These are phyloP conservation scores for Alces alces DNA, from an alignment of 2,113 vertebrate genomes.

Conservation along the genomic window DNA sequence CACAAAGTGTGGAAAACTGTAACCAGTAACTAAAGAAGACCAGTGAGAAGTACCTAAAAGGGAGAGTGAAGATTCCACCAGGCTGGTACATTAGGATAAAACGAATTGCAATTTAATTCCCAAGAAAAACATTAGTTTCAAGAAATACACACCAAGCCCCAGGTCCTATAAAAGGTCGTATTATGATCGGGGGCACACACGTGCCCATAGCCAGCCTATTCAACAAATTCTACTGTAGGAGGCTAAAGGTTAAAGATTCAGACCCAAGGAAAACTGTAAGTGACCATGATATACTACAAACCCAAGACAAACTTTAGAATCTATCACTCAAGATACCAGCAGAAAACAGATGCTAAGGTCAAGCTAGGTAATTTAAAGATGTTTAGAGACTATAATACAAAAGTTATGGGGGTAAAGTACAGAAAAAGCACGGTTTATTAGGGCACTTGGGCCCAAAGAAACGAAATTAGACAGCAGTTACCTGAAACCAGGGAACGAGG, in stretches of 20 bases:
- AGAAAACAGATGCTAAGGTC: background rate
- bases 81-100: background rate
- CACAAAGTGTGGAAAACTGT: background rate
- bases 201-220: background rate
- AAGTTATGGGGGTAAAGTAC: background rate
- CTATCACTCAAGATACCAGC: conserved; percentile 5
- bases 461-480: background rate
- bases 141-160: background rate
- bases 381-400: background rate
- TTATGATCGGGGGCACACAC: background rate
- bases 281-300: background rate
- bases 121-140: background rate
- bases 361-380: background rate
- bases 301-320: conserved; percentile 1
- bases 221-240: background rate
- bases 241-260: background rate
- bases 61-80: background rate
- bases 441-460: background rate
- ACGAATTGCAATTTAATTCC: background rate
- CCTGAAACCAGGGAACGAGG: background rate
- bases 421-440: background rate
- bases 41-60: background rate
- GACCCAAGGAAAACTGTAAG: background rate
- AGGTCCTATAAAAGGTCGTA: background rate
- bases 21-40: background rate